Conservation (phyloP, 1,140 invertebrate species). For the Oryctes rhinoceros region DNA sequence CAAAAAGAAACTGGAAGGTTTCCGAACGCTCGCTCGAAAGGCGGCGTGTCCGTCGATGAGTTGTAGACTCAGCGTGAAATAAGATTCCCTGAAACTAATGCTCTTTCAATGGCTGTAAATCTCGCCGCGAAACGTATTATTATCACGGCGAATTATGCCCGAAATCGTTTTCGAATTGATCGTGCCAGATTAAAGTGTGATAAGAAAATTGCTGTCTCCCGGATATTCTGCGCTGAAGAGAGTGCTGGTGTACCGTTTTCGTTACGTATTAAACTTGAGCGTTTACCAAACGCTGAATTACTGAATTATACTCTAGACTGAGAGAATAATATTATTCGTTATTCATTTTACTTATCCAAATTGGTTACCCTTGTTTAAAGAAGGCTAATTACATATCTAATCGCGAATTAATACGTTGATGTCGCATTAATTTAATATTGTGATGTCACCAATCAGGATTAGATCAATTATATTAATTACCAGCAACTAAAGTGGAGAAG, state of each 20-base stretch:
- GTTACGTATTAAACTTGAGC: background rate
- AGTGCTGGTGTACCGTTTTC: background rate
- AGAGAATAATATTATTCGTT: too few species aligned
- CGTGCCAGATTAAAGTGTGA: constrained; percentile 21
- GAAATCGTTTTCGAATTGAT: constrained; percentile 31
- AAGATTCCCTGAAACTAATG: constrained; percentile 25
- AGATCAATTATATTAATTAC: too few species aligned
- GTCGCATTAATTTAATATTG: too few species aligned
- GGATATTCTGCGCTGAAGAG: background rate
- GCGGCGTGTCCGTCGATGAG: constrained; percentile 22
- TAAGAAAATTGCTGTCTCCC: constrained; percentile 24
- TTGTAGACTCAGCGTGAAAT: constrained; percentile 25
- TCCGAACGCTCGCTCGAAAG: background rate
- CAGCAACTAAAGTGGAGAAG: too few species aligned
- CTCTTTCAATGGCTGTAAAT: constrained; percentile 33
- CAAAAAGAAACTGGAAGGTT: constrained; percentile 18
- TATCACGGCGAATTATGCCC: constrained; percentile 11
- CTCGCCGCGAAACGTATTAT: constrained; percentile 20
- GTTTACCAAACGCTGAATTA: too few species aligned
- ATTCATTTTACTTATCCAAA: too few species aligned
- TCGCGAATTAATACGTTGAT: too few species aligned
- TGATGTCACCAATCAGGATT: too few species aligned
- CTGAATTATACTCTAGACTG: too few species aligned
- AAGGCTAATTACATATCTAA: too few species aligned
- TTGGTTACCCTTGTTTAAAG: too few species aligned